A percentile compares a stretch with the other conserved stretches of the same genome.
Conservation (phyloP, 2,113 vertebrate genomes). For the Heliornis fulica region DNA sequence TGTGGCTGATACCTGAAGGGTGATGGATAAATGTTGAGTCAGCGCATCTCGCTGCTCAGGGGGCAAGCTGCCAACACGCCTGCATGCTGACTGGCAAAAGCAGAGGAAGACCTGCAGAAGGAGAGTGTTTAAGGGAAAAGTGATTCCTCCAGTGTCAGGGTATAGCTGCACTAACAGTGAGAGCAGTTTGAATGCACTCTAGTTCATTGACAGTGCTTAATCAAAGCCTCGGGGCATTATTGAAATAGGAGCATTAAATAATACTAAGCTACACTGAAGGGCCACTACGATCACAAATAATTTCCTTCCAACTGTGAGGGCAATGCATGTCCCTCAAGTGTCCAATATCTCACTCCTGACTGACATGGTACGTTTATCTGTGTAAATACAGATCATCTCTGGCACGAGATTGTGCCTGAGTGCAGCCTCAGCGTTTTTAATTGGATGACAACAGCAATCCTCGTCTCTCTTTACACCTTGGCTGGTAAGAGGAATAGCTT, state of each 20-base stretch:
- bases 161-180: not conserved
- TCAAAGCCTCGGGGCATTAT: not conserved
- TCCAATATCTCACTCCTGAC: not conserved
- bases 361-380: not conserved
- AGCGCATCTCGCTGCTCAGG: not conserved
- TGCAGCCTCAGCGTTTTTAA: not conserved
- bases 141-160: not conserved
- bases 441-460: not conserved
- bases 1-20: not conserved
- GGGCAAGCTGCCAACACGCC: not conserved
- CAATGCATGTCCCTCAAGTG: not conserved
- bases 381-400: not conserved
- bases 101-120: not conserved
- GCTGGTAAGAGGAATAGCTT: not conserved
- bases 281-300: not conserved
- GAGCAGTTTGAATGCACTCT: not conserved
- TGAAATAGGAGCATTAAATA: not conserved
- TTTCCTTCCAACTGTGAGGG: not conserved
- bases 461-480: not conserved
- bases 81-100: not conserved
- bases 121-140: not conserved
- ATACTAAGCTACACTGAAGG: not conserved
- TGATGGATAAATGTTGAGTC: not conserved
- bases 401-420: not conserved
- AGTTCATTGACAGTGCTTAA: not conserved